Conservation (phyloP, 2,797 vertebrate species). For the Oreochromis grahami region DNA sequence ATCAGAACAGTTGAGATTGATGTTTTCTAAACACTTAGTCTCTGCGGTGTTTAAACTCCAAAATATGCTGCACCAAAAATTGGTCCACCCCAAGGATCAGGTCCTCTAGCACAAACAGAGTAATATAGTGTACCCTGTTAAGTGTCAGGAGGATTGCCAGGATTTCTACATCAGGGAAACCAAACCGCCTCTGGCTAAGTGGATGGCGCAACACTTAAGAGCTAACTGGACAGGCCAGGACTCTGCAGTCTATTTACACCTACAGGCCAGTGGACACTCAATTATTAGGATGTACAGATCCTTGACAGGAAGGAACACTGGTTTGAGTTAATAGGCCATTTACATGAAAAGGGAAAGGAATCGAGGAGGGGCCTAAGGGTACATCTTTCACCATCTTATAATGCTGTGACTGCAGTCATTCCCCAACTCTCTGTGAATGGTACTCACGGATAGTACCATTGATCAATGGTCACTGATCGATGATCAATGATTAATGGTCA, state of each 20-base stretch:
- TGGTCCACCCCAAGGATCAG: background rate
- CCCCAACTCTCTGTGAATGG: background rate
- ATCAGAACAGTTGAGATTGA: background rate
- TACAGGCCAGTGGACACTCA: background rate
- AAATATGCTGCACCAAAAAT: background rate
- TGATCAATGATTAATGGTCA: background rate
- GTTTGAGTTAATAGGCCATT: background rate
- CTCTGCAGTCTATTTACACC: background rate
- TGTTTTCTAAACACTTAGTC: background rate
- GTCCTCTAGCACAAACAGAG: rapidly evolving
- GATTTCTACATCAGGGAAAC: background rate
- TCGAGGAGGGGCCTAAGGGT: background rate
- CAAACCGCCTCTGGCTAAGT: background rate
- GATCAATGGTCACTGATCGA: background rate
- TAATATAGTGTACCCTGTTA: background rate
- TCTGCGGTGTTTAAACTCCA: background rate
- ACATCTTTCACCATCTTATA: background rate
- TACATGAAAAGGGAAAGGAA: background rate
- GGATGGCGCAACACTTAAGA: background rate
- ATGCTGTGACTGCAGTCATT: background rate
- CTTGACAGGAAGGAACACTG: background rate
- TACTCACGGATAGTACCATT: background rate
- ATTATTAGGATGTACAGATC: background rate
- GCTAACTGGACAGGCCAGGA: background rate
- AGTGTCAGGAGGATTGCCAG: background rate